A percentile compares a stretch with the other conserved stretches of the same genome.
These are phyloP conservation scores for Leptinotarsa undecemlineata DNA, from an alignment of 1,140 invertebrate species.

Conservation along the genomic window DNA sequence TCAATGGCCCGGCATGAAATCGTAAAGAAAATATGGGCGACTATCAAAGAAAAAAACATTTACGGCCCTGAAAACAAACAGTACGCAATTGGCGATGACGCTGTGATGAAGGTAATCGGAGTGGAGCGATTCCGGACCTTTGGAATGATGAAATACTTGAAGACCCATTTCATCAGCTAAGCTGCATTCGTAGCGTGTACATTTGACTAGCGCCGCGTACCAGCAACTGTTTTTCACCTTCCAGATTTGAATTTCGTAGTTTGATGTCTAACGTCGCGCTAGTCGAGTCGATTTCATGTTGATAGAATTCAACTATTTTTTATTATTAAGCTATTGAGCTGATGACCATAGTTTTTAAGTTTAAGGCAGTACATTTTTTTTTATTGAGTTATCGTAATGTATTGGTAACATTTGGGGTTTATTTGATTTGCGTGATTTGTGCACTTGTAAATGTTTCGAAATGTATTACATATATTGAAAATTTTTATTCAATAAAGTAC, in stretches of 20 bases:
- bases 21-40: constrained; percentile 89
- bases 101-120: constrained; percentile 86
- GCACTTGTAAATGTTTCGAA: constrained; percentile 31
- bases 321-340: background rate
- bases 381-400: background rate
- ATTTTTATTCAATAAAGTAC: constrained; percentile 25
- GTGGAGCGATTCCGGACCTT: constrained; percentile 89
- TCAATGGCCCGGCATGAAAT: constrained; percentile 89
- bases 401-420: constrained; percentile 7
- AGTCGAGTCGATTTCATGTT: background rate
- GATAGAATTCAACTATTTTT: background rate
- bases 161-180: constrained; percentile 84
- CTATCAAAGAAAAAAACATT: constrained; percentile 90
- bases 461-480: constrained; percentile 22
- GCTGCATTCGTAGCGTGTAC: background rate
- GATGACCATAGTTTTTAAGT: constrained; percentile 15
- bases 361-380: background rate
- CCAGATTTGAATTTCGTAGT: background rate
- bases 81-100: constrained; percentile 90
- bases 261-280: background rate
- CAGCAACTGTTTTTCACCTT: background rate
- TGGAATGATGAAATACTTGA: constrained; percentile 94
- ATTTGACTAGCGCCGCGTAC: background rate
- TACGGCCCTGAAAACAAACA: constrained; percentile 94
- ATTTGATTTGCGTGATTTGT: constrained; percentile 12